Evolutionary conservation across 2,888 invertebrate genomes (phyloP).

Genomic region (Microplitis manilae): DNA sequence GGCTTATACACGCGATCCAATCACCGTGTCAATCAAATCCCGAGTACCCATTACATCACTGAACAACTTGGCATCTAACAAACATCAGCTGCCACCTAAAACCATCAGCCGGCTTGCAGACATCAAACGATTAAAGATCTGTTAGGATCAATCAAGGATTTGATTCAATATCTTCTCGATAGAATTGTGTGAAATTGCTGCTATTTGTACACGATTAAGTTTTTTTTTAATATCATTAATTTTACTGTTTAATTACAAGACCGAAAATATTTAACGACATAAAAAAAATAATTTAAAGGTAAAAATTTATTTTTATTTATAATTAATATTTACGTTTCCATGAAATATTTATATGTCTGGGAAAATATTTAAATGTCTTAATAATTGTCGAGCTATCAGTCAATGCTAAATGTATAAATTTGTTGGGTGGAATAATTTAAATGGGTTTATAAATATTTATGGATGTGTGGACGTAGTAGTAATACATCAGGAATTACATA

Average conservation of each 20-base stretch:
- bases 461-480: constrained; percentile 16
- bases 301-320: constrained; percentile 8
- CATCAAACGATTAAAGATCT: background rate
- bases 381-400: constrained; percentile 24
- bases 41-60: constrained; percentile 1
- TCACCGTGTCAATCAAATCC: constrained; percentile 21
- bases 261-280: too few relatives aligned
- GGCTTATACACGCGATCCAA: constrained; percentile 26
- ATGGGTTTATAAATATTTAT: constrained; percentile 9
- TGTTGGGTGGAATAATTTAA: constrained; percentile 24
- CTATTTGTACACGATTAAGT: too few relatives aligned
- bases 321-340: background rate
- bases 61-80: background rate
- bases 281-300: background rate
- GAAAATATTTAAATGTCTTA: constrained; percentile 31
- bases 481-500: constrained; percentile 21
- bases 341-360: background rate
- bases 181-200: background rate
- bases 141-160: background rate
- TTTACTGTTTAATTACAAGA: too few relatives aligned
- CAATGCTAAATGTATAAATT: constrained; percentile 35
- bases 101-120: too few relatives aligned
- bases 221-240: too few relatives aligned
- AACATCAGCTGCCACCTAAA: background rate
- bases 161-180: background rate